Percentiles rank a stretch among this genome's conserved stretches.
Evolutionary conservation across 2,797 vertebrate genomes (phyloP).

Genomic region (Ficedula albicollis): DNA sequence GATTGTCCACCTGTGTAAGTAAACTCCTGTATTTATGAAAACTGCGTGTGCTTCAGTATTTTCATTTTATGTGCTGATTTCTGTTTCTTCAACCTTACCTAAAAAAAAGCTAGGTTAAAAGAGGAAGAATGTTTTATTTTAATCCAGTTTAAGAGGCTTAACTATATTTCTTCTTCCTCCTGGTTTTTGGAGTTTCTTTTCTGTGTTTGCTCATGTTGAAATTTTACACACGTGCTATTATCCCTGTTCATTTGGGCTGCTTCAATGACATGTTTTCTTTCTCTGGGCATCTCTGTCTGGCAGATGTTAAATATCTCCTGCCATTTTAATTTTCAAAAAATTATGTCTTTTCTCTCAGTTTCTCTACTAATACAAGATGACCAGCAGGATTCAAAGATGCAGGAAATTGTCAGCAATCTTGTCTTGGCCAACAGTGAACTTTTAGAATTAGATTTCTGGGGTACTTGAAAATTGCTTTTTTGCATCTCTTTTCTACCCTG

Average conservation of each 20-base stretch:
- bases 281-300: not conserved
- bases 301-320: not conserved
- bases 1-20: constrained; percentile 36
- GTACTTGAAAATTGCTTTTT: not conserved
- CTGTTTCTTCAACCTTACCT: not conserved
- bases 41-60: not conserved
- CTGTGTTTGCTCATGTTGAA: not conserved
- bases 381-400: not conserved
- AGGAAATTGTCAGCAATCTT: not conserved
- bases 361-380: not conserved
- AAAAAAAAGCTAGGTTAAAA: not conserved
- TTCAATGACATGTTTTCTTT: not conserved
- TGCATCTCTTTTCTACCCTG: not conserved
- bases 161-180: rapidly evolving
- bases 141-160: not conserved
- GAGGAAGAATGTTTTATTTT: not conserved
- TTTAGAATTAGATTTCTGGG: not conserved
- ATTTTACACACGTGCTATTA: not conserved
- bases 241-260: not conserved
- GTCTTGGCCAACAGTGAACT: not conserved
- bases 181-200: not conserved
- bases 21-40: not conserved
- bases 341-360: not conserved
- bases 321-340: not conserved
- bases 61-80: not conserved